Evolutionary conservation across 2,113 vertebrate genomes (phyloP), one percentile per base, ranked within the genome.

Genomic region (Cynocephalus volans): DNA sequence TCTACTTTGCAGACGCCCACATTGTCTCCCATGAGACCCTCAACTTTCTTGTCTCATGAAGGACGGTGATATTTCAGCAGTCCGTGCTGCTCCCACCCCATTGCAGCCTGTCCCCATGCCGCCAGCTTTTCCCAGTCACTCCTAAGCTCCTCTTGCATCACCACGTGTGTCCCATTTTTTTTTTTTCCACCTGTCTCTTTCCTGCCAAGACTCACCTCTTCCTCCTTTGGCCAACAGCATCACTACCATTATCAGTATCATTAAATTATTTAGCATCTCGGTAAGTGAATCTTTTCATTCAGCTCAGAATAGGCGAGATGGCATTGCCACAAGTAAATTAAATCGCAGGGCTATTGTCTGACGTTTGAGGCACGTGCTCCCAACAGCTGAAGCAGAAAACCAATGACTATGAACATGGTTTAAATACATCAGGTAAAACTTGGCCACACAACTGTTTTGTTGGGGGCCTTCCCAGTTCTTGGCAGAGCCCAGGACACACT

Each of bases 381-480:
- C 70, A 36, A 31, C 0, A 60, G 31, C 65, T 67, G 64, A 28
- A 45, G 54, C 2, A 23, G 58, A 75, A 24, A 33, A 8, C 6
- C 18, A 10, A 31, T 10, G 41, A 14, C 28, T 45, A 5, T 0
- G 60, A 54, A 26, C 24, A 21, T 45, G 10, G 13, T 11, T 33
- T 8, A 62, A 8, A 24, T 1, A 41, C 41, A 1, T n/a, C 54
- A 12, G 26, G 24, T 5, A 3, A 31, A 28, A 36, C 9, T 4
- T 21, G 33, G 45, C 36, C 79, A 14, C 18, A 41, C 7, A 3
- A 1, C 13, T 11, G 23, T 7, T 18, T 58, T 31, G 12, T 26
- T 12, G 6, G 0, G 6, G 8, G 19, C 26, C 50, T 8, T 9
- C n/a, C 26, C 36, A 4, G 5, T 5, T 82, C 81, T 52, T 95